These are phyloP conservation scores for Leguminivora glycinivorella DNA, from an alignment of 1,140 invertebrate genomes.

Conservation along the genomic window DNA sequence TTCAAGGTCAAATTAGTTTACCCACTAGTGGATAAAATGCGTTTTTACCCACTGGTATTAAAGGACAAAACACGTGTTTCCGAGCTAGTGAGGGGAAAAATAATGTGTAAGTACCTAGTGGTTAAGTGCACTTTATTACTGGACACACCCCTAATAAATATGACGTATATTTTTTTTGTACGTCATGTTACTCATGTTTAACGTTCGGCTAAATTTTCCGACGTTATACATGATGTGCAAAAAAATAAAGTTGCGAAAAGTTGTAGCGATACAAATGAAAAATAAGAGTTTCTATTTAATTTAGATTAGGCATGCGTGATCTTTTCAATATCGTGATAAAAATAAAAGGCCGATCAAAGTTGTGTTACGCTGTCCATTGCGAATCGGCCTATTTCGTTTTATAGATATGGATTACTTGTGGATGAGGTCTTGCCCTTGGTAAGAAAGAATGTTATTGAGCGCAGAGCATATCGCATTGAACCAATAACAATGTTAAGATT, in stretches of 20 bases:
- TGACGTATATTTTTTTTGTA: too few relatives aligned
- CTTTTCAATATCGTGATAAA: constrained; percentile 18
- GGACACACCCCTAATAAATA: too few relatives aligned
- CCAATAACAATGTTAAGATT: constrained; percentile 25
- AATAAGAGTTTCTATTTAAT: constrained; percentile 23
- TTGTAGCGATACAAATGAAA: constrained; percentile 1
- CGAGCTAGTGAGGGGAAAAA: too few relatives aligned
- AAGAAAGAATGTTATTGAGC: constrained; percentile 14
- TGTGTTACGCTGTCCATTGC: constrained; percentile 2
- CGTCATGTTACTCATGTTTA: too few relatives aligned
- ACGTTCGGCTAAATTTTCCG: too few relatives aligned
- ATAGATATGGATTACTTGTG: not conserved
- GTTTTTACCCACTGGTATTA: too few relatives aligned
- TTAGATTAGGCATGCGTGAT: constrained; percentile 23
- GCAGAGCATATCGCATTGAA: constrained; percentile 9
- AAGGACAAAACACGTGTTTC: too few relatives aligned
- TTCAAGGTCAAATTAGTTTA: too few relatives aligned
- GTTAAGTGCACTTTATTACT: too few relatives aligned
- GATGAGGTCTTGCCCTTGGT: not conserved
- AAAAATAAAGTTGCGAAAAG: not conserved
- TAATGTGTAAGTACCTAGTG: too few relatives aligned
- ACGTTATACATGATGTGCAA: too few relatives aligned
- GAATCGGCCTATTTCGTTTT: constrained; percentile 11
- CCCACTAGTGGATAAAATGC: too few relatives aligned
- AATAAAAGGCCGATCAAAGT: constrained; percentile 11